Evolutionary conservation across 2,113 vertebrate genomes (phyloP).

Genomic region (Ploceus nigricollis): DNA sequence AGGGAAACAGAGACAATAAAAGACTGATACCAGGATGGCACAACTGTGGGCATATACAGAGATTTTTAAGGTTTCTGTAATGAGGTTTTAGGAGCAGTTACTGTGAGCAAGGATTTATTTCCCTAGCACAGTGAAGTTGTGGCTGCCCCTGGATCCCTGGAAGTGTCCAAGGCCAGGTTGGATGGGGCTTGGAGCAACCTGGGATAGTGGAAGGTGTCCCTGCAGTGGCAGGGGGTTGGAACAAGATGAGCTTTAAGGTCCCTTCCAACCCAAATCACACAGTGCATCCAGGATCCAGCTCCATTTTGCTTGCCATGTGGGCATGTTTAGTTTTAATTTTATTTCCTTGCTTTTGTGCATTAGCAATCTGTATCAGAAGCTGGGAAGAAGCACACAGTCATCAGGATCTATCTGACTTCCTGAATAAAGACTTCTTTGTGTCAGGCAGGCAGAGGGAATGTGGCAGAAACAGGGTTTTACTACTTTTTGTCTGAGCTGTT

Average conservation of each 20-base stretch:
- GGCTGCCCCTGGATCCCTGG: not conserved
- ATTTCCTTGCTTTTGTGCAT: not conserved
- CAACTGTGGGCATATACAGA: not conserved
- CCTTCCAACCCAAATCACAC: not conserved
- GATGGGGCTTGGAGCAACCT: rapidly evolving
- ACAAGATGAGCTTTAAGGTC: not conserved
- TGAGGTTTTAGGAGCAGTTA: not conserved
- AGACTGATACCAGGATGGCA: not conserved
- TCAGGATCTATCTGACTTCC: not conserved
- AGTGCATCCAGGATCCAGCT: not conserved
- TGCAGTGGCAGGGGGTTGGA: not conserved
- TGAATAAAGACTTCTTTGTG: not conserved
- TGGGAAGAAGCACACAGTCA: not conserved
- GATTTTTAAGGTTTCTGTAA: not conserved
- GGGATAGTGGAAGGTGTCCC: not conserved
- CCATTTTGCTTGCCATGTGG: not conserved
- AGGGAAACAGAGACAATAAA: not conserved
- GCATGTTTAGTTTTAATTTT: not conserved
- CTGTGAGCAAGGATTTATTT: not conserved
- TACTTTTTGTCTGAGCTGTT: not conserved
- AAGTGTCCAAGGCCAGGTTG: not conserved
- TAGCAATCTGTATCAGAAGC: not conserved
- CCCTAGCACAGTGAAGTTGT: not conserved
- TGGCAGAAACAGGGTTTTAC: not conserved
- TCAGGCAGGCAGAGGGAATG: not conserved